Conservation (phyloP, 1,140 invertebrate species). For the Eupeodes corollae region DNA sequence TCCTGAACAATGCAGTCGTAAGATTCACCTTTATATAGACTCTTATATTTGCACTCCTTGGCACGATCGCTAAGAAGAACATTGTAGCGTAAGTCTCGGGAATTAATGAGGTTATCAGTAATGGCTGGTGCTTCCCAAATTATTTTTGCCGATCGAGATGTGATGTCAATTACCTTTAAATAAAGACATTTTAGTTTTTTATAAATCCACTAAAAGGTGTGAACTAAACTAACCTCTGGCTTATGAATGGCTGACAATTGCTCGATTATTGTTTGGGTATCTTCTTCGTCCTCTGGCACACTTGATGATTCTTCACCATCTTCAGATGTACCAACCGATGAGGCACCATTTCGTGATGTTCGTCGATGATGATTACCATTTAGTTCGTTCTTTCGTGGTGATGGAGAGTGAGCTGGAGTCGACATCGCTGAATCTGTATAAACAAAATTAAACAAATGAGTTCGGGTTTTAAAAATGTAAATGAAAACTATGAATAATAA, state of each 20-base stretch:
- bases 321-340: slow-evolving; percentile 50
- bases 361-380: slow-evolving; percentile 24
- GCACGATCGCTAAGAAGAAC: slow-evolving; percentile 65
- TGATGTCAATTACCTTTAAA: slow-evolving; percentile 60
- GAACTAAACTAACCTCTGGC: slow-evolving; percentile 57
- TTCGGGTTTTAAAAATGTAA: not conserved
- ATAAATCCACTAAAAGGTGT: slow-evolving; percentile 1
- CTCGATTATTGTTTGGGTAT: slow-evolving; percentile 50
- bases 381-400: slow-evolving; percentile 25
- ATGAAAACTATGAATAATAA: too few relatives aligned
- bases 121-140: slow-evolving; percentile 58
- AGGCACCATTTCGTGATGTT: slow-evolving; percentile 40
- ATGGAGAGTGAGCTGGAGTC: slow-evolving; percentile 30
- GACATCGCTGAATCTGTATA: slow-evolving; percentile 16
- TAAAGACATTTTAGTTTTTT: not conserved
- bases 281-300: slow-evolving; percentile 57
- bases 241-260: slow-evolving; percentile 60
- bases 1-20: slow-evolving; percentile 65
- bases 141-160: slow-evolving; percentile 63
- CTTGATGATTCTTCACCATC: slow-evolving; percentile 60
- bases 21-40: slow-evolving; percentile 62
- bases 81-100: slow-evolving; percentile 60
- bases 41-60: slow-evolving; percentile 64
- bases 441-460: too few relatives aligned
- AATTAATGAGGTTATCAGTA: slow-evolving; percentile 41